Conservation (phyloP, 92 coral and sea anemone species). For the Diadumene lineata region DNA sequence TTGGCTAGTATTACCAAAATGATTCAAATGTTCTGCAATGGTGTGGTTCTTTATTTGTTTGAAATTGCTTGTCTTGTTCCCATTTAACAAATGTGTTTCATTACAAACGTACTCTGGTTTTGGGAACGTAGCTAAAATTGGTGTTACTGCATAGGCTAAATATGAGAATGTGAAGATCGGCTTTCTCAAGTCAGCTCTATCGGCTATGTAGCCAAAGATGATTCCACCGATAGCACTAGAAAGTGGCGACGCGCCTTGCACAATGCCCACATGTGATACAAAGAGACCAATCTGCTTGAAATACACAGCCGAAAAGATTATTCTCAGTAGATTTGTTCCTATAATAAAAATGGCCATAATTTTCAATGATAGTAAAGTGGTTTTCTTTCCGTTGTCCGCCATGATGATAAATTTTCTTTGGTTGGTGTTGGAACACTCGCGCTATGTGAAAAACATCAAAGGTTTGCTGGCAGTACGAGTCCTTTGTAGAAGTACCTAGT, state of each 20-base stretch:
- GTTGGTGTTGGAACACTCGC: too few relatives aligned
- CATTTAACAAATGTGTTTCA: background rate
- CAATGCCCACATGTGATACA: background rate
- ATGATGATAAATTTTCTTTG: background rate
- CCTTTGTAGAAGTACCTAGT: too few relatives aligned
- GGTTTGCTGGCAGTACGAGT: too few relatives aligned
- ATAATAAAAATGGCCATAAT: background rate
- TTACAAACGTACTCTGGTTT: background rate
- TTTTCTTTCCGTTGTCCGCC: background rate
- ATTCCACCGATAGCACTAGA: background rate
- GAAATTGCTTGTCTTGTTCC: background rate
- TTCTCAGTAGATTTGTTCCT: background rate
- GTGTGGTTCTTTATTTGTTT: background rate
- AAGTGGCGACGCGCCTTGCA: constrained; percentile 15
- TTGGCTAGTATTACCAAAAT: too few relatives aligned
- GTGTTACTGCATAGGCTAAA: background rate
- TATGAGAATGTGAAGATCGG: background rate
- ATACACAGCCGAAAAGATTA: background rate
- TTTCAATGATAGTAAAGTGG: background rate
- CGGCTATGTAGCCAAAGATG: constrained; percentile 3
- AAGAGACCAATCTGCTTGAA: constrained; percentile 1
- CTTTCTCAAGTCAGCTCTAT: background rate
- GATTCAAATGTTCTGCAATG: background rate
- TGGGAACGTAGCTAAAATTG: background rate
- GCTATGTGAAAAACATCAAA: too few relatives aligned